phyloP scores from a whole-genome alignment of 2,113 vertebrate species.

The Ceyx cyanopectus region DNA sequence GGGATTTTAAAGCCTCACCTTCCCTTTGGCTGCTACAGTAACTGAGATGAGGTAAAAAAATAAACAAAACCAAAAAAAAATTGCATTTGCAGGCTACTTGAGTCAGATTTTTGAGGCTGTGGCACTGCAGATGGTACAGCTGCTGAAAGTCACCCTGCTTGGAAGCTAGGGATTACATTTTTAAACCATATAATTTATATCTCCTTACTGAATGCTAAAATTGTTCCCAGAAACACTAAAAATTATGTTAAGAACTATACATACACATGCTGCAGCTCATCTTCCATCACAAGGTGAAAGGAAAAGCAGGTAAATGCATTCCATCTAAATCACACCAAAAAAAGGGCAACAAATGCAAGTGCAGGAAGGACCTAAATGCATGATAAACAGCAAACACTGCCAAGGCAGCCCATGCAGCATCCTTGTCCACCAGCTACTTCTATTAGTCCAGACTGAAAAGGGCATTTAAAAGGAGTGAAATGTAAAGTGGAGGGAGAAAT shows the following conservation, averaged over 20 bases:
- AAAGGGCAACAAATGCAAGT: neutral
- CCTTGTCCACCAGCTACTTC: neutral
- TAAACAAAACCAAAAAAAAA: neutral
- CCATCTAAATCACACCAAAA: neutral
- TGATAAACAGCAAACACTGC: neutral
- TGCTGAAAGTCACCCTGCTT: neutral
- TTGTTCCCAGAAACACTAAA: neutral
- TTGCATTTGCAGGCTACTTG: neutral
- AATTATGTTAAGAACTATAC: neutral
- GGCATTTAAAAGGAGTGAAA: neutral
- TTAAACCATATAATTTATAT: neutral
- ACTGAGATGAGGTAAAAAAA: neutral
- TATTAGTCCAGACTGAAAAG: neutral
- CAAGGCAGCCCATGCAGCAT: neutral
- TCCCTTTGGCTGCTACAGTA: neutral
- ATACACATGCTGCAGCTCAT: neutral
- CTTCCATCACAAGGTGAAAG: neutral
- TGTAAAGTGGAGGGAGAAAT: neutral
- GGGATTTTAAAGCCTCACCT: neutral
- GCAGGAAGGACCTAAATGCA: neutral
- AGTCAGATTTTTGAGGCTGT: neutral
- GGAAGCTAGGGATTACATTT: neutral
- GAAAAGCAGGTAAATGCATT: neutral
- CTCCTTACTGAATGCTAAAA: neutral
- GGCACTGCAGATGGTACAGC: neutral